Conservation (phyloP, 2,797 vertebrate species). For the Crenichthys baileyi region DNA sequence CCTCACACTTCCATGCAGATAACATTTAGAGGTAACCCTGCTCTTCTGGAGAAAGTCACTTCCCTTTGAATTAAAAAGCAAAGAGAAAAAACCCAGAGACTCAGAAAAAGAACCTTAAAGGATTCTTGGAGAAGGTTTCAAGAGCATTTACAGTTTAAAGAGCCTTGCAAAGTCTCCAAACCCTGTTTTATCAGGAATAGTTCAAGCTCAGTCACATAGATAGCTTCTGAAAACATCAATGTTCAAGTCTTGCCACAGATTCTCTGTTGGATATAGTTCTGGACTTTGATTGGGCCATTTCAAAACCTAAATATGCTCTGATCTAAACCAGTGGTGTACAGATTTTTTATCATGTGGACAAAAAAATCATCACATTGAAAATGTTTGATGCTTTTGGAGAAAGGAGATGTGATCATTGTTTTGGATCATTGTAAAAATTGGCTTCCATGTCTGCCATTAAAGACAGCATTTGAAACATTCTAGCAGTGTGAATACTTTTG, state of each 20-base stretch:
- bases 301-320: no score
- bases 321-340: no score
- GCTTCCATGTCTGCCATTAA: background rate
- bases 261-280: background rate
- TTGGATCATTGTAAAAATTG: background rate
- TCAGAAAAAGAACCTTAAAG: background rate
- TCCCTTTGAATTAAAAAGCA: constrained; percentile 51
- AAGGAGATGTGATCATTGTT: background rate
- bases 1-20: constrained; percentile 70
- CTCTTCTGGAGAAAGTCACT: constrained; percentile 65
- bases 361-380: no score
- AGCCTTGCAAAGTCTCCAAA: background rate
- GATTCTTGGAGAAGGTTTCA: constrained; percentile 4
- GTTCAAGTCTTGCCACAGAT: background rate
- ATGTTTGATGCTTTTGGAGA: background rate
- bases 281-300: background rate
- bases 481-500: background rate
- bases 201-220: background rate
- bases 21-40: constrained; percentile 60
- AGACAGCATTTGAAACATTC: background rate
- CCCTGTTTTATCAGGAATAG: background rate
- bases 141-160: constrained; percentile 3
- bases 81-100: constrained; percentile 4
- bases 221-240: background rate
- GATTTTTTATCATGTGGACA: no score